These are phyloP conservation scores for Galago senegalensis DNA, from an alignment of 2,797 vertebrate genomes.

Conservation along the genomic window DNA sequence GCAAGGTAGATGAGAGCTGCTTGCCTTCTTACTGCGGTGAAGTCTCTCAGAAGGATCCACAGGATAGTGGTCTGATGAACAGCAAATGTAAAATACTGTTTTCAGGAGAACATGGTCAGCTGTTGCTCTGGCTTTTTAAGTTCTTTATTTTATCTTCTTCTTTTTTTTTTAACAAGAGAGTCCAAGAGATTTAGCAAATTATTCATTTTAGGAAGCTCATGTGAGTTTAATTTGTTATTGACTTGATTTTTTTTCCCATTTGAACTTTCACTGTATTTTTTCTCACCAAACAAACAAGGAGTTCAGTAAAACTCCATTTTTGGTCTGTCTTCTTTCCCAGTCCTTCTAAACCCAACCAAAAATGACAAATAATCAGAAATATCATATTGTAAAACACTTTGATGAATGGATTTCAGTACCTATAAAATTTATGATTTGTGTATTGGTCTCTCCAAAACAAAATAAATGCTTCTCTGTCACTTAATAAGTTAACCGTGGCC, in stretches of 20 bases:
- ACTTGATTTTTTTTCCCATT: conserved; percentile 60
- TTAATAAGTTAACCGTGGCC: not conserved
- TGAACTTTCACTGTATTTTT: not conserved
- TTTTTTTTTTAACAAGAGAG: not conserved
- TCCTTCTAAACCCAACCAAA: not conserved
- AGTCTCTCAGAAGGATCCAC: not conserved
- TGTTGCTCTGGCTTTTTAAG: conserved; percentile 70
- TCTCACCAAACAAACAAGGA: conserved; percentile 1
- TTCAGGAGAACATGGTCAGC: not conserved
- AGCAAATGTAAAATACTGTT: conserved; percentile 37
- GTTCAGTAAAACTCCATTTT: conserved; percentile 52
- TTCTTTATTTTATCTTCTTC: not conserved
- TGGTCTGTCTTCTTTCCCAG: conserved; percentile 18
- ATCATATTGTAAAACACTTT: not conserved
- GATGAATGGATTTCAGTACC: not conserved
- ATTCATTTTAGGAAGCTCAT: conserved; percentile 15
- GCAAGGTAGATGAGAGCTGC: conserved; percentile 1
- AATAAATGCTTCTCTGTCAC: not conserved
- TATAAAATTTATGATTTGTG: not conserved
- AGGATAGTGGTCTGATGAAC: not conserved
- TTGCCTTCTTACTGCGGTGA: not conserved
- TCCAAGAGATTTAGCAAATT: not conserved
- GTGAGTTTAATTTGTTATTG: not conserved
- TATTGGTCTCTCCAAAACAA: not conserved
- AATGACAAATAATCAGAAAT: not conserved